Evolutionary conservation across 2,888 invertebrate species (phyloP).

Genomic region (Temnothorax ravouxi): DNA sequence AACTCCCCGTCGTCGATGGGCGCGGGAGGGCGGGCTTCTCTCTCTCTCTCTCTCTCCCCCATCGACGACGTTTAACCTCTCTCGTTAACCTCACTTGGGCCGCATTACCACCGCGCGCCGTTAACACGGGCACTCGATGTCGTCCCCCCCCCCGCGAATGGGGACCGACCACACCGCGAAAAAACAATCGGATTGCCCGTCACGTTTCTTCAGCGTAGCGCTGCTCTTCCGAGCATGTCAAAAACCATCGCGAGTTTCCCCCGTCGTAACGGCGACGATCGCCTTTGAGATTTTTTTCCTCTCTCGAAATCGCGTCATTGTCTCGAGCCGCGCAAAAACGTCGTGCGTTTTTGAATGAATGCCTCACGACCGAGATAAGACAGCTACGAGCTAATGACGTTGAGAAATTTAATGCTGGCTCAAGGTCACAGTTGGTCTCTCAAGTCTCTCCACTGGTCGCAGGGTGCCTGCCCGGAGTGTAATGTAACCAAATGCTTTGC

Average conservation of each 20-base stretch:
- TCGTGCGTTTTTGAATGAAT: neutral
- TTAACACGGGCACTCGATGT: neutral
- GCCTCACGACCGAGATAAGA: neutral
- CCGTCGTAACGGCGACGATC: neutral
- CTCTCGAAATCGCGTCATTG: neutral
- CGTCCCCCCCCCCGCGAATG: neutral
- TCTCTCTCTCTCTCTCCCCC: neutral
- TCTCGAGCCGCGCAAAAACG: neutral
- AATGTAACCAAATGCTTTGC: slow-evolving; percentile 51
- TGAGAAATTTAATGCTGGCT: neutral
- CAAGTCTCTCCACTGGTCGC: neutral
- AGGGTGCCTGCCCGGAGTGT: neutral
- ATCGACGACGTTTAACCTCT: slow-evolving; percentile 59
- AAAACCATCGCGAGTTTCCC: too few relatives aligned
- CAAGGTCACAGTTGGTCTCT: slow-evolving; percentile 5
- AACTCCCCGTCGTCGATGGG: neutral
- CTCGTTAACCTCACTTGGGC: slow-evolving; percentile 76
- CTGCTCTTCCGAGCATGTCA: neutral
- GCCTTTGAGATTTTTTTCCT: neutral
- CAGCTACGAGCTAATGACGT: neutral
- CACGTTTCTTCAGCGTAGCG: neutral
- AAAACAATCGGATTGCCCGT: slow-evolving; percentile 3
- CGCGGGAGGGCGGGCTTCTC: neutral
- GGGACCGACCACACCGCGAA: neutral
- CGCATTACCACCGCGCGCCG: neutral